Percentiles rank a stretch among this genome's conserved stretches.
These are phyloP conservation scores for Acrocera orbiculus DNA, from an alignment of 2,888 invertebrate genomes.

Conservation along the genomic window DNA sequence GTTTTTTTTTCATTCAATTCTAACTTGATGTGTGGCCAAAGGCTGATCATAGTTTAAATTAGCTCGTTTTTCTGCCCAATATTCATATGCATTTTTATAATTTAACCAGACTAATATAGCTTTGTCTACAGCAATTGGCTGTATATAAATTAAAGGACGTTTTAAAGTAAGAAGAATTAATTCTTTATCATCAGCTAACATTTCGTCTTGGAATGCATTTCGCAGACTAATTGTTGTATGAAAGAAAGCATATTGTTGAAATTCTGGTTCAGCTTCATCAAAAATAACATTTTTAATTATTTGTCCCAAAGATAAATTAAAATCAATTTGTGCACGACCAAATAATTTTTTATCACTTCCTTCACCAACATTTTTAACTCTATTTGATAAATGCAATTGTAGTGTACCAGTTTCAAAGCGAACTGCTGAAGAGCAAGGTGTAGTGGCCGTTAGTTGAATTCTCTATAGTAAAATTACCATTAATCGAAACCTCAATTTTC, in stretches of 20 bases:
- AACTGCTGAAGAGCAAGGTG: conserved; percentile 92
- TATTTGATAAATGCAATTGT: conserved; percentile 82
- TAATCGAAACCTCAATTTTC: neutral
- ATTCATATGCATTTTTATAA: conserved; percentile 98
- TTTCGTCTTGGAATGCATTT: conserved; percentile 79
- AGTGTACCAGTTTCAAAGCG: conserved; percentile 89
- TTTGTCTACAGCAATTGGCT: conserved; percentile 94
- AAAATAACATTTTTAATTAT: conserved; percentile 83
- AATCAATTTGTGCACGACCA: conserved; percentile 74
- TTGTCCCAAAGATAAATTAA: conserved; percentile 91
- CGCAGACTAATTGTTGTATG: conserved; percentile 80
- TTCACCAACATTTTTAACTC: conserved; percentile 70
- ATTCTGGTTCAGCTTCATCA: conserved; percentile 94
- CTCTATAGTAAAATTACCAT: conserved; percentile 35
- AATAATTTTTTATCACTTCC: conserved; percentile 50
- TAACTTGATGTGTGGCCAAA: conserved; percentile 32
- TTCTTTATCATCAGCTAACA: conserved; percentile 71
- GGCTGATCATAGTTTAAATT: conserved; percentile 78
- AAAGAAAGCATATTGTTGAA: conserved; percentile 95
- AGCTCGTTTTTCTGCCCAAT: conserved; percentile 93
- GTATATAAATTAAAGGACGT: conserved; percentile 87
- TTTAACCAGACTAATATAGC: conserved; percentile 97
- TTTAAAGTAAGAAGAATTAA: conserved; percentile 80
- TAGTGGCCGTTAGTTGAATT: conserved; percentile 94
- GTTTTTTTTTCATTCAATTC: neutral